These are phyloP conservation scores for Oceanodroma leucorhoa DNA, from an alignment of 2,797 vertebrate species.

Conservation along the genomic window DNA sequence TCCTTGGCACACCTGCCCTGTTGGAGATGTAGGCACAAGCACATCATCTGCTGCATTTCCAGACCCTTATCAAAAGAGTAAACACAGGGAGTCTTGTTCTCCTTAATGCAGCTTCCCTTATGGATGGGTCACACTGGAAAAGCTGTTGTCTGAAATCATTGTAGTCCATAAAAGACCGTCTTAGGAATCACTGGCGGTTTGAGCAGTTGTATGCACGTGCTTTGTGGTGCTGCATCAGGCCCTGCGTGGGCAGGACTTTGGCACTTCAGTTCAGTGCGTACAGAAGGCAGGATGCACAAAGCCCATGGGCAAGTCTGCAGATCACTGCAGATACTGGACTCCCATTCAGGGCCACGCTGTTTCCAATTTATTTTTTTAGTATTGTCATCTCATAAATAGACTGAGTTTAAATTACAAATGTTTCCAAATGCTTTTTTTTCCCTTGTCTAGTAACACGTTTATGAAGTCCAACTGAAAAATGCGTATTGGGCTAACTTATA, in stretches of 20 bases:
- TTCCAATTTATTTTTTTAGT: background rate
- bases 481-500: background rate
- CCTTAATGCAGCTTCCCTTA: background rate
- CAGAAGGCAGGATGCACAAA: background rate
- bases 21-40: background rate
- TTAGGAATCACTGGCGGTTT: background rate
- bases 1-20: background rate
- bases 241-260: background rate
- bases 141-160: background rate
- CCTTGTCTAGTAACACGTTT: background rate
- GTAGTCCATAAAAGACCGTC: background rate
- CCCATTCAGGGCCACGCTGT: background rate
- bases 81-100: background rate
- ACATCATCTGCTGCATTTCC: background rate
- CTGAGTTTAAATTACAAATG: background rate
- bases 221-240: background rate
- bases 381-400: background rate
- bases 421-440: background rate
- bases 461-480: background rate
- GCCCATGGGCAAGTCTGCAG: background rate
- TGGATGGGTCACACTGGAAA: background rate
- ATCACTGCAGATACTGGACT: background rate
- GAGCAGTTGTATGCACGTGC: rapidly evolving
- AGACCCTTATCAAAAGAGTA: background rate
- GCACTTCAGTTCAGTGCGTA: no score